Base-by-base conservation (phyloP, 2,113 vertebrate species). In the Oxyruncus cristatus region DNA sequence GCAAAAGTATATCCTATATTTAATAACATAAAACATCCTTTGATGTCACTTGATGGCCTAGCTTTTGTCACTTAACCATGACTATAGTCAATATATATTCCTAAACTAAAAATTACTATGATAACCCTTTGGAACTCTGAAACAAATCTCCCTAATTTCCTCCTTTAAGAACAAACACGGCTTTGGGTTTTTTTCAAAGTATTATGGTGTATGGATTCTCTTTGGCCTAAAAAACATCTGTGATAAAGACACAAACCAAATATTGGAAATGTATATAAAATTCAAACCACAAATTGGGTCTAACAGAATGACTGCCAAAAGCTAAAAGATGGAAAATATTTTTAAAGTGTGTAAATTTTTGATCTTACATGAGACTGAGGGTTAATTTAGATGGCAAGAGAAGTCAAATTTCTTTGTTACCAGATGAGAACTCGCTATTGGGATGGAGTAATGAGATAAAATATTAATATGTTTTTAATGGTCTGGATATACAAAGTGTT, bases 381-480 rank as follows among this genome's bases (percentile, higher is more conserved):
- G n/a, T 85, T 92, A 67, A 88, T 80, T 83, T 73, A 80, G 33
- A 71, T 32, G 47, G 21, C n/a, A 92, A 50, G 41, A 85, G 23
- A 86, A 84, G 30, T 59, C 55, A 78, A 52, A 72, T 30, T 41
- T 56, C 56, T 58, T 89, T 71, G 33, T 85, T 88, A 70, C 3
- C n/a, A 79, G 18, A 41, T 56, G 33, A 66, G 20, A 88, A 59
- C 24, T 71, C 42, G 24, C 11, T 23, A 18, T 11, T 63, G 46
- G 27, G 33, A 89, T 55, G 32, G 50, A 74, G 35, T 76, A 90
- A 93, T 56, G 30, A 88, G 18, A 67, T 80, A 74, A 96, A 96
- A 90, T 72, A 95, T 80, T 92, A 68, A 83, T 52, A 77, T 33
- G 21, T 50, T 96, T 88, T 88, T 80, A 91, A 93, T 77, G 71